phyloP scores from a whole-genome alignment of 2,113 vertebrate genomes.

The Channa argus region DNA sequence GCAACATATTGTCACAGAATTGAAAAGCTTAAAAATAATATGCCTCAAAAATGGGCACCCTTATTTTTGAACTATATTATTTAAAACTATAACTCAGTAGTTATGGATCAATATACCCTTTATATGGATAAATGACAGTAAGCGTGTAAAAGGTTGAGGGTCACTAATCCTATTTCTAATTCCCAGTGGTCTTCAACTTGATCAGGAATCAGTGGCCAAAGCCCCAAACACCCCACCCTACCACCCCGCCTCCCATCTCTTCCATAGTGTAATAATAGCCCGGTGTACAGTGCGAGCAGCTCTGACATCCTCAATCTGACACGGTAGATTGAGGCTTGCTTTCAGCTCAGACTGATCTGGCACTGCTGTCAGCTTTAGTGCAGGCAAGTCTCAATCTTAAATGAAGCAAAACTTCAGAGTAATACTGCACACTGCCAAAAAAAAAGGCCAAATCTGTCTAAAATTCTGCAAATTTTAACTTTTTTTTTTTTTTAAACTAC shows the following conservation, averaged over 20 bases:
- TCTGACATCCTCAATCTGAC: conserved; percentile 61
- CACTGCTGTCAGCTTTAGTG: conserved; percentile 32
- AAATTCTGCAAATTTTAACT: neutral
- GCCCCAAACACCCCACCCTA: conserved; percentile 25
- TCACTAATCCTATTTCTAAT: conserved; percentile 76
- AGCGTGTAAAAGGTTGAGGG: conserved; percentile 47
- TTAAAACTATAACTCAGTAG: conserved; percentile 42
- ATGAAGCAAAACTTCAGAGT: conserved; percentile 47
- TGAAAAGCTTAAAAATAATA: conserved; percentile 11
- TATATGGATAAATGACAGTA: conserved; percentile 51
- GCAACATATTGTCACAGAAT: conserved; percentile 16
- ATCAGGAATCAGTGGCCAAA: conserved; percentile 65
- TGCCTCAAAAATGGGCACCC: conserved; percentile 29
- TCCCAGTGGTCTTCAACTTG: conserved; percentile 52
- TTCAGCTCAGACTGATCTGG: conserved; percentile 45
- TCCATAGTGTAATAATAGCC: conserved; percentile 48
- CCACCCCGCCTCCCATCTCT: conserved; percentile 25
- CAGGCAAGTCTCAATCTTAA: conserved; percentile 49
- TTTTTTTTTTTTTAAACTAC: too few relatives aligned
- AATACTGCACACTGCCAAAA: conserved; percentile 35
- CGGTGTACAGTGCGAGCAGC: conserved; percentile 35
- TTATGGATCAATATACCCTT: conserved; percentile 43
- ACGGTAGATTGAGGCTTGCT: conserved; percentile 44
- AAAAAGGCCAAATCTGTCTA: conserved; percentile 13
- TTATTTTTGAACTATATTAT: conserved; percentile 13